phyloP scores from a whole-genome alignment of 2,888 invertebrate species.

The Blastobasis lacticolella region DNA sequence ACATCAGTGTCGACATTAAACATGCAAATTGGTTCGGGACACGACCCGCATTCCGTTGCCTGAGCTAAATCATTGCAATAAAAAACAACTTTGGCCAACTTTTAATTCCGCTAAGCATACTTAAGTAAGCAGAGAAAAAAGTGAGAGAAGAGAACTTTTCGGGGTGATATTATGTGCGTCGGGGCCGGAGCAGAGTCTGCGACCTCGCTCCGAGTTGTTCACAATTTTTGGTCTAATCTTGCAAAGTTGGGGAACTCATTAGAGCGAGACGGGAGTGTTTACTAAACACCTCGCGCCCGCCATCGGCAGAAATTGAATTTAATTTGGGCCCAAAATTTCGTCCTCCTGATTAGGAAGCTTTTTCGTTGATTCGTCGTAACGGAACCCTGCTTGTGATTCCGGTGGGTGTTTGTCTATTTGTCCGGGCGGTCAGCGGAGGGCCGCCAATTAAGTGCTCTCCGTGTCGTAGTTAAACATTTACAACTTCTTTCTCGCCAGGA shows the following conservation, averaged over 20 bases:
- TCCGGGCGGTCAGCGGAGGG: conserved; percentile 19
- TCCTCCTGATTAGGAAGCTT: conserved; percentile 5
- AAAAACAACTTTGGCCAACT: conserved; percentile 37
- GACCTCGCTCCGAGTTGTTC: conserved; percentile 41
- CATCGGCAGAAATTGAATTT: conserved; percentile 23
- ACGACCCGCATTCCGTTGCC: conserved; percentile 13
- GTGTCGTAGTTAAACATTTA: conserved; percentile 17
- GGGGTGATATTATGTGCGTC: conserved; percentile 28
- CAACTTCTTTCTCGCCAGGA: conserved; percentile 9
- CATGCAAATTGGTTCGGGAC: conserved; percentile 11
- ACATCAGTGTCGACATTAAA: conserved; percentile 9
- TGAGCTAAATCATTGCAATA: conserved; percentile 31
- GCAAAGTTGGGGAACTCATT: conserved; percentile 57
- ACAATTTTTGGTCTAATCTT: conserved; percentile 54
- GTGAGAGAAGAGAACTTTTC: conserved; percentile 18
- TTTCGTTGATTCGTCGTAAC: conserved; percentile 3
- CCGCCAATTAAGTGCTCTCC: conserved; percentile 20
- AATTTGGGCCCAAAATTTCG: conserved; percentile 6
- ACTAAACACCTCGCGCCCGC: conserved; percentile 44
- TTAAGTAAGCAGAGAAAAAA: conserved; percentile 39
- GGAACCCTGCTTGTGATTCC: conserved; percentile 20
- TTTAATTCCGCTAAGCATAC: conserved; percentile 43
- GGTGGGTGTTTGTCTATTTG: conserved; percentile 17
- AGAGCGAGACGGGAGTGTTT: conserved; percentile 41
- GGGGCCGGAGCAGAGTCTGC: conserved; percentile 29